A percentile compares a stretch with the other conserved stretches of the same genome.
These are phyloP conservation scores for Clupea harengus DNA, from an alignment of 2,113 vertebrate species.

Conservation along the genomic window DNA sequence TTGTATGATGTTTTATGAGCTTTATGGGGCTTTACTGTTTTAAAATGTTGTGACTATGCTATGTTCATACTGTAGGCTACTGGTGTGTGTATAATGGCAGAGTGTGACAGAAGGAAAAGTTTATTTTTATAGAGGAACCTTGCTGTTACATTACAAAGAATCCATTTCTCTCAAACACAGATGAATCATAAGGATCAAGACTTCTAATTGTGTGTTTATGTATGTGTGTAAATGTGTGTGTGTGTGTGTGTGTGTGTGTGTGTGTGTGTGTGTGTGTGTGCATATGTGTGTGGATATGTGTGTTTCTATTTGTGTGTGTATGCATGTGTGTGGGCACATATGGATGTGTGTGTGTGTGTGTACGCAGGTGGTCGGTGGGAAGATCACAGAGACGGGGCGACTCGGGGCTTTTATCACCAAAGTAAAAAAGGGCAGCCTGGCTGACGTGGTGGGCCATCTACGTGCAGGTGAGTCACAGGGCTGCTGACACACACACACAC, in stretches of 20 bases:
- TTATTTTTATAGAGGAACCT: not conserved
- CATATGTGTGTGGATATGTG: not conserved
- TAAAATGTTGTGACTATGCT: not conserved
- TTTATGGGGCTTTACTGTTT: not conserved
- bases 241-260: constrained; percentile 2
- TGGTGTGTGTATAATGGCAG: too few relatives aligned
- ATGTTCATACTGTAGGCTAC: not conserved
- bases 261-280: constrained; percentile 22
- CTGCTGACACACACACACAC: too few relatives aligned
- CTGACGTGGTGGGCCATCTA: constrained; percentile 95
- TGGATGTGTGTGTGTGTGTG: not conserved
- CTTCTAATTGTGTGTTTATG: not conserved
- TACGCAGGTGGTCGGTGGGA: constrained; percentile 91
- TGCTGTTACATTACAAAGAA: not conserved
- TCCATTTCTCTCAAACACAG: not conserved
- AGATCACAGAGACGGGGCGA: constrained; percentile 94
- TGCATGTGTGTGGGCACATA: constrained; percentile 1
- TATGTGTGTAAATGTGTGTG: not conserved
- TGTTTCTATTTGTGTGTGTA: not conserved
- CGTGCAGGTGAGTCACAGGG: constrained; percentile 86
- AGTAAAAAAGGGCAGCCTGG: constrained; percentile 98
- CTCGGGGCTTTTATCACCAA: constrained; percentile 99
- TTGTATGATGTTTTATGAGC: not conserved
- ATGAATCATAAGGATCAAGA: not conserved
- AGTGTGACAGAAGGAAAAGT: too few relatives aligned